Percentiles rank a stretch among this genome's conserved stretches.
Evolutionary conservation across 2,113 vertebrate species (phyloP).

Genomic region (Puffinus mauretanicus): DNA sequence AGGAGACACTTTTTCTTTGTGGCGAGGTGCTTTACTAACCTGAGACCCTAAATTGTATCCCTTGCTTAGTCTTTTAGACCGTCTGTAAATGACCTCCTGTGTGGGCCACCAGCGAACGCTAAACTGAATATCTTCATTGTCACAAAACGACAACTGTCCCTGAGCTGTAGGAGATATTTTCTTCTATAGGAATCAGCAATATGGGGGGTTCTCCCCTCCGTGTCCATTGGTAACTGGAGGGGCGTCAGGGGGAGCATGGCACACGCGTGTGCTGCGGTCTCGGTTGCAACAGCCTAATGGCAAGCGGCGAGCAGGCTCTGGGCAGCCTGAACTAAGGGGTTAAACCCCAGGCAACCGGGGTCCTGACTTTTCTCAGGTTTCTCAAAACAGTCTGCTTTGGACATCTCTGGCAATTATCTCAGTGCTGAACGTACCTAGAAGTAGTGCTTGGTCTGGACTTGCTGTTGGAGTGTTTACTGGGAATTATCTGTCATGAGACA

Average conservation of each 20-base stretch:
- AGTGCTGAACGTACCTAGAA: not conserved
- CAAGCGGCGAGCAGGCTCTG: not conserved
- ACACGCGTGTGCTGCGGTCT: fast-evolving
- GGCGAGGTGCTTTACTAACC: not conserved
- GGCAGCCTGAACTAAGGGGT: not conserved
- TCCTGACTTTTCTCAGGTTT: not conserved
- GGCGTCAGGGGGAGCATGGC: fast-evolving
- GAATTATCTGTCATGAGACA: not conserved
- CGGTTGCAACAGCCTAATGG: not conserved
- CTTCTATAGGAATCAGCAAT: not conserved
- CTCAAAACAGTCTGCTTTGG: not conserved
- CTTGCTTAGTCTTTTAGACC: not conserved
- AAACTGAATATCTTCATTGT: not conserved
- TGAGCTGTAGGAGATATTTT: not conserved
- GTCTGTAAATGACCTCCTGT: not conserved
- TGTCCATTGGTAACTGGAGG: fast-evolving
- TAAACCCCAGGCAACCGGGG: not conserved
- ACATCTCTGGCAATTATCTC: not conserved
- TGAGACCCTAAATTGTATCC: not conserved
- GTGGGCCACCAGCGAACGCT: not conserved
- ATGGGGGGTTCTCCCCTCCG: no score
- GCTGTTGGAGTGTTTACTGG: not conserved
- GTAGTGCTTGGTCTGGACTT: not conserved
- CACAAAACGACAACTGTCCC: no score
- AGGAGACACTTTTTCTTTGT: not conserved